These are phyloP conservation scores for Cassiopea xamachana DNA, from an alignment of 30 jellyfish, hydroid and myxozoan genomes.

Conservation along the genomic window DNA sequence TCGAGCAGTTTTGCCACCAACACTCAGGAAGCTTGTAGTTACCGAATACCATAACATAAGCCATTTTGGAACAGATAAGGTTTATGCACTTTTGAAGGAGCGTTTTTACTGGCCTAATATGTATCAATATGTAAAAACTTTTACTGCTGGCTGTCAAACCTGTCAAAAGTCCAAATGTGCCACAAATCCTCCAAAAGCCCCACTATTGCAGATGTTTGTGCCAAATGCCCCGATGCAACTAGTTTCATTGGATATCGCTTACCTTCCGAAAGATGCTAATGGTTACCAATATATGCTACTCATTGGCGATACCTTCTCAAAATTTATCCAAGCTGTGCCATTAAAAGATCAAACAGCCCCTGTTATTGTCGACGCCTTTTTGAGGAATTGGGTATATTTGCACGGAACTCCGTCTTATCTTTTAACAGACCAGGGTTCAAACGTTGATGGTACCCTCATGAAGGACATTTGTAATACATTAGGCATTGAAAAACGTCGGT, in stretches of 20 bases:
- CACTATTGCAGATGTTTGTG: slow-evolving; percentile 40
- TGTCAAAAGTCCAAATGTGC: slow-evolving; percentile 62
- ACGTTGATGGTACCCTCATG: slow-evolving; percentile 48
- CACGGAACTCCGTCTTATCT: slow-evolving; percentile 57
- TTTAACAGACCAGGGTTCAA: slow-evolving; percentile 53
- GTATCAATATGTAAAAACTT: slow-evolving; percentile 29
- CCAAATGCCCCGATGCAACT: slow-evolving; percentile 63
- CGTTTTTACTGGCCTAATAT: slow-evolving; percentile 68
- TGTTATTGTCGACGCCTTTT: slow-evolving; percentile 34
- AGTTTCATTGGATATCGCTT: slow-evolving; percentile 52
- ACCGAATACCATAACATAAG: slow-evolving; percentile 31
- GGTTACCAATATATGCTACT: slow-evolving; percentile 59
- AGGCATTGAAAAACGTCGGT: slow-evolving; percentile 5
- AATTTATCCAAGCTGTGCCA: slow-evolving; percentile 55
- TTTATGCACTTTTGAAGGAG: slow-evolving; percentile 44
- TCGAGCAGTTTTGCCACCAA: slow-evolving; percentile 43
- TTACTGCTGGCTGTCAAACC: slow-evolving; percentile 22
- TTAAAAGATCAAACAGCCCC: slow-evolving; percentile 61
- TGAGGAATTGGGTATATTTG: background rate
- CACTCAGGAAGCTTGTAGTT: slow-evolving; percentile 27
- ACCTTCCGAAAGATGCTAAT: slow-evolving; percentile 33
- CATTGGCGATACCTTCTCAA: slow-evolving; percentile 59
- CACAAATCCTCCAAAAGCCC: slow-evolving; percentile 71
- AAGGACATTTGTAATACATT: slow-evolving; percentile 30
- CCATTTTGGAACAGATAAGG: slow-evolving; percentile 61